Evolutionary conservation across 1,140 invertebrate genomes (phyloP).

Genomic region (Pectinophora gossypiella): DNA sequence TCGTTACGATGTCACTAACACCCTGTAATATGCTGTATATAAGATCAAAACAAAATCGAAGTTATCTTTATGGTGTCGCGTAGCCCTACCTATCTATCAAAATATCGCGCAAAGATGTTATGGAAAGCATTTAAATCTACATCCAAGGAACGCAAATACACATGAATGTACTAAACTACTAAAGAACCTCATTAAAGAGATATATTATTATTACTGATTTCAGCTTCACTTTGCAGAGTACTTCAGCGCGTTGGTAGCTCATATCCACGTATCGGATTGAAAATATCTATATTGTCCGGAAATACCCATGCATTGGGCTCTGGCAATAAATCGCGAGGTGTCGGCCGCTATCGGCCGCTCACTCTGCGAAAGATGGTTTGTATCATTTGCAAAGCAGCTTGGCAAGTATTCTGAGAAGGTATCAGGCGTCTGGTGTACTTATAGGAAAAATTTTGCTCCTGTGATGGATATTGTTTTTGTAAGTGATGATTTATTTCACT

Average conservation of each 20-base stretch:
- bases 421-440: background rate
- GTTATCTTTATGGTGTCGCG: too few species aligned
- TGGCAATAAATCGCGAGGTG: constrained; percentile 64
- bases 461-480: too few species aligned
- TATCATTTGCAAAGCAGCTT: constrained; percentile 69
- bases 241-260: constrained; percentile 59
- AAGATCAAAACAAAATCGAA: too few species aligned
- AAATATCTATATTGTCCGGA: constrained; percentile 66
- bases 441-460: too few species aligned
- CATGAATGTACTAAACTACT: too few species aligned
- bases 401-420: constrained; percentile 46
- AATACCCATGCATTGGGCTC: constrained; percentile 46
- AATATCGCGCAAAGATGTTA: too few species aligned
- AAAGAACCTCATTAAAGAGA: background rate
- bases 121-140: too few species aligned
- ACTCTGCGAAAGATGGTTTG: constrained; percentile 61
- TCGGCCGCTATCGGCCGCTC: constrained; percentile 60
- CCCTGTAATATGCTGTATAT: too few species aligned
- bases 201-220: background rate
- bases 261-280: constrained; percentile 53
- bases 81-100: too few species aligned
- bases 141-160: too few species aligned
- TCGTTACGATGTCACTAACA: too few species aligned
- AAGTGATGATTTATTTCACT: too few species aligned
- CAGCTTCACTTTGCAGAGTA: constrained; percentile 50